phyloP scores from a whole-genome alignment of 64 coral and sea anemone genomes.

The Hydrozoanthus tunicans region DNA sequence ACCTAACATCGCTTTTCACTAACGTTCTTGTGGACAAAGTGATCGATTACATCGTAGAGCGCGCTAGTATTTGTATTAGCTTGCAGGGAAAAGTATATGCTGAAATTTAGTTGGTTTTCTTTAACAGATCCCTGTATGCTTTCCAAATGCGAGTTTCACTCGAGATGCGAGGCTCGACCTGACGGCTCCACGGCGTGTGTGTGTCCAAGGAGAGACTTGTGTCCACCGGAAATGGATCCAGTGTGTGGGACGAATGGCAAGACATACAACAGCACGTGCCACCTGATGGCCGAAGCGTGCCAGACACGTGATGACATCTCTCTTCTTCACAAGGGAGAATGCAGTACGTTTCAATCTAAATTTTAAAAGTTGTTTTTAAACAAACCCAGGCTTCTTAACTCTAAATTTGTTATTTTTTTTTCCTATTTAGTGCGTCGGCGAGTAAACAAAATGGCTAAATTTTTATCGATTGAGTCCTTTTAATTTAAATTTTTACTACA shows the following conservation, averaged over 20 bases:
- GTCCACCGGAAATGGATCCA: conserved; percentile 13
- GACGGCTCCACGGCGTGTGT: conserved; percentile 47
- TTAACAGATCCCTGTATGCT: conserved; percentile 47
- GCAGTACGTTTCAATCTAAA: conserved; percentile 4
- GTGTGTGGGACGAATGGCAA: conserved; percentile 69
- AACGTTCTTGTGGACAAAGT: too few relatives aligned
- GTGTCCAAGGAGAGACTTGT: conserved; percentile 31
- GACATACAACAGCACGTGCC: conserved; percentile 58
- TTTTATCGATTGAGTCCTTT: too few relatives aligned
- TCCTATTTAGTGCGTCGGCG: too few relatives aligned
- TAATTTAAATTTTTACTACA: too few relatives aligned
- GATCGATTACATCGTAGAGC: too few relatives aligned
- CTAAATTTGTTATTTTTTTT: too few relatives aligned
- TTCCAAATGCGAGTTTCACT: conserved; percentile 40
- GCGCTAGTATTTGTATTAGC: too few relatives aligned
- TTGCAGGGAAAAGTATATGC: background rate
- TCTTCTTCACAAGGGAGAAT: conserved; percentile 29
- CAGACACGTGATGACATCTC: conserved; percentile 28
- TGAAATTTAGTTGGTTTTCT: background rate
- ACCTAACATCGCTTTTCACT: too few relatives aligned
- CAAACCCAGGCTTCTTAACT: too few relatives aligned
- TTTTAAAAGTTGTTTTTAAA: too few relatives aligned
- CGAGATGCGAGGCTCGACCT: conserved; percentile 4
- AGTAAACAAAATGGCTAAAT: too few relatives aligned
- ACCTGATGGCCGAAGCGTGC: conserved; percentile 60